Evolutionary conservation across 2,888 invertebrate species (phyloP), one percentile per base, ranked within the genome.

Genomic region (Phorcus lineatus): DNA sequence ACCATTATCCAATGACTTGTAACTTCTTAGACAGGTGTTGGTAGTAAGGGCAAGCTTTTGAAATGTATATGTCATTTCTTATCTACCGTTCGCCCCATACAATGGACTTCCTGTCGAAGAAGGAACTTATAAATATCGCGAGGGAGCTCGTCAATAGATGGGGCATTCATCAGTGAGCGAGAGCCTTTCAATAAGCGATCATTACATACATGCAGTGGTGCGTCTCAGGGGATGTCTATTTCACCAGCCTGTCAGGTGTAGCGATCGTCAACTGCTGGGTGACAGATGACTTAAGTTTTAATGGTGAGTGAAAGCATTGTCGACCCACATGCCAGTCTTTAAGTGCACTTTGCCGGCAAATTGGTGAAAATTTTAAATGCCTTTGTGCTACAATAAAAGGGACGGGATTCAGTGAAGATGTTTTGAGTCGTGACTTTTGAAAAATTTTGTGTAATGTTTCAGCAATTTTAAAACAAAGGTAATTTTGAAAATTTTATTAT

Each of bases 41-140:
- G 70, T 31, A 40, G 70, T 16, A 40, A 17, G 19, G 17, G 19
- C 36, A 17, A 31, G 40, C 70, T 76, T 54, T 76, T 76, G 76
- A 76, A 76, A 76, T 76, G 76, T 76, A 76, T 54, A 76, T 76
- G 76, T 24, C 54, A 53, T 55, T 76, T 76, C 55, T 76, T 76
- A 76, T 76, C 55, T 76, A 76, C 76, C 31, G 74, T 19, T 19
- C 40, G 17, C 31, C 36, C 55, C 31, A n/a, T 55, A 76, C 76
- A 76, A 76, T 76, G 55, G 31, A 76, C 40, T 76, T 76, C 76
- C 76, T 76, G 76, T 55, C 76, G 31, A 54, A 17, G 54, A 53
- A 31, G 55, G 55, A 28, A 54, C 76, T 55, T 76, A 55, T 52
- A 74, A 74, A 74, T 74, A 74, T 24, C 28, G 28, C 62, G 28